Evolutionary conservation across 2,888 invertebrate species (phyloP).

Genomic region (Ornithoptera alexandrae): DNA sequence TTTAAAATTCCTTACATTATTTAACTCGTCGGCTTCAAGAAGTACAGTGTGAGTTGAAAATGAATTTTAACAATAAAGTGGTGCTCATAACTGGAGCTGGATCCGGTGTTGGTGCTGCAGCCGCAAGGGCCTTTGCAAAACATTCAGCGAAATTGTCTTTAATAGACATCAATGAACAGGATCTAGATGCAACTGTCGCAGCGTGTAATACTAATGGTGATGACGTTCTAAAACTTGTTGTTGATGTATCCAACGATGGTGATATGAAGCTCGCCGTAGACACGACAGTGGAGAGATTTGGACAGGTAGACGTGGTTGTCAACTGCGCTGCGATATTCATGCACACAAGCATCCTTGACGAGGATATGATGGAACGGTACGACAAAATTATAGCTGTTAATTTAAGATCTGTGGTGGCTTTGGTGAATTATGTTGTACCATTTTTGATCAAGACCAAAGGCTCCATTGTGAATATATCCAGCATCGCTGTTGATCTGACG

Average conservation of each 20-base stretch:
- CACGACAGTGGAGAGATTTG: conserved; percentile 40
- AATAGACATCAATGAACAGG: conserved; percentile 40
- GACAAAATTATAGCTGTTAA: conserved; percentile 46
- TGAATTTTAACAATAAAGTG: neutral
- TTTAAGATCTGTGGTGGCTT: conserved; percentile 43
- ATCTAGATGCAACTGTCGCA: conserved; percentile 39
- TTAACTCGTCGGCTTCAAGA: no score
- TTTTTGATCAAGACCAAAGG: conserved; percentile 44
- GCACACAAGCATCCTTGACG: conserved; percentile 36
- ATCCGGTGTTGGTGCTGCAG: conserved; percentile 44
- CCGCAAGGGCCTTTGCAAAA: conserved; percentile 47
- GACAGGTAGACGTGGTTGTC: conserved; percentile 46
- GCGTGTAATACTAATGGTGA: conserved; percentile 31
- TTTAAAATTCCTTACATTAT: no score
- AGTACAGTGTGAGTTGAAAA: neutral
- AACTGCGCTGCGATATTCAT: conserved; percentile 45
- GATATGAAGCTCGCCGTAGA: conserved; percentile 39
- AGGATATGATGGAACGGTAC: conserved; percentile 40
- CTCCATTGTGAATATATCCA: conserved; percentile 49
- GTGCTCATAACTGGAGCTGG: neutral
- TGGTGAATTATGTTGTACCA: conserved; percentile 41
- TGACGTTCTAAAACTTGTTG: conserved; percentile 43
- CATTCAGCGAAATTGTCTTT: conserved; percentile 46
- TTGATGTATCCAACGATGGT: conserved; percentile 44
- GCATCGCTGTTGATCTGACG: conserved; percentile 33